Evolutionary conservation across 2,888 invertebrate genomes (phyloP).

Genomic region (Teinopalpus imperialis): DNA sequence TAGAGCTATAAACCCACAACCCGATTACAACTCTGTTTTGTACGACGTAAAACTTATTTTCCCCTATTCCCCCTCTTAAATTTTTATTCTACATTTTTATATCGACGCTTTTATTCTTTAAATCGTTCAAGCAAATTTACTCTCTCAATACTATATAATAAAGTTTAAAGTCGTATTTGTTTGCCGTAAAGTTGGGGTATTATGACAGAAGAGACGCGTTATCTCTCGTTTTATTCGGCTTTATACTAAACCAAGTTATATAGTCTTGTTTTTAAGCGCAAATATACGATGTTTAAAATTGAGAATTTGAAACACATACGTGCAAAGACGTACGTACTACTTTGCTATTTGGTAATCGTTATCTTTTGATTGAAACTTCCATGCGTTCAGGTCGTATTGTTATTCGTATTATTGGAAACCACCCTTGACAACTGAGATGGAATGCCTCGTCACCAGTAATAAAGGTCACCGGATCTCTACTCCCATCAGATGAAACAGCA

Average conservation of each 20-base stretch:
- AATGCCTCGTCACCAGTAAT: no score
- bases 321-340: no score
- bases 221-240: constrained; percentile 29
- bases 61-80: constrained; percentile 20
- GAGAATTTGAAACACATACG: no score
- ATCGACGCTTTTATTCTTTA: constrained; percentile 5
- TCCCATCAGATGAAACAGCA: no score
- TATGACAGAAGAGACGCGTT: constrained; percentile 27
- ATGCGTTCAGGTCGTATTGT: no score
- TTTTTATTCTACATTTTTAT: constrained; percentile 20
- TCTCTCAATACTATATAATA: constrained; percentile 10
- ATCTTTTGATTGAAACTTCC: no score
- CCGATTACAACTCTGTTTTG: constrained; percentile 40
- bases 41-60: constrained; percentile 13
- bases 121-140: constrained; percentile 14
- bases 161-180: constrained; percentile 21
- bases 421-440: no score
- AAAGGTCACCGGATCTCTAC: no score
- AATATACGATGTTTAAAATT: neutral
- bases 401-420: no score
- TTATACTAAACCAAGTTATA: constrained; percentile 12
- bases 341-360: no score
- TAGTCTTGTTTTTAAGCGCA: constrained; percentile 12
- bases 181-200: constrained; percentile 19
- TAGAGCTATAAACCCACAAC: constrained; percentile 26